Base-by-base conservation (phyloP, 2,113 vertebrate species). In the Spea bombifrons region DNA sequence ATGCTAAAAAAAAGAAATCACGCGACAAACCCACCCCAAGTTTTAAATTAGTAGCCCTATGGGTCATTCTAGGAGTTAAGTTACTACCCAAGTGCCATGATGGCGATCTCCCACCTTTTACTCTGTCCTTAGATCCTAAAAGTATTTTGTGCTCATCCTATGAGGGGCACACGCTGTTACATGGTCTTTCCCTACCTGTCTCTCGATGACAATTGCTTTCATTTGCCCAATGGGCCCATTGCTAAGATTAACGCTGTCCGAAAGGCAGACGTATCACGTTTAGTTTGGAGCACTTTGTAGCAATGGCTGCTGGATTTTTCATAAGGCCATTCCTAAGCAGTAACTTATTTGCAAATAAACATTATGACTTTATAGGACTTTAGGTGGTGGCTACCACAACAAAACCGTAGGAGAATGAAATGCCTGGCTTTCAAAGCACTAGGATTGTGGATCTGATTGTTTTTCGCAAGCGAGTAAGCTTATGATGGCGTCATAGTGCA, bases 171-270 rank as follows among this genome's bases (percentile, higher is more conserved):
- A 12, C 47, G 50, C 66, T 76, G 75, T 76, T 69, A 76, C 52
- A 69, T n/a, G 57, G 44, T 10, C 66, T 16, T 45, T 57, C 17
- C 84, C 82, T 79, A 81, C 68, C 61, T 15, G 15, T 9, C 30
- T 30, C 30, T 30, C 30, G 30, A 30, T 30, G 30, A 30, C 30
- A 30, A 30, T 30, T 30, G 30, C 30, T 30, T 30, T 30, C 30
- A 30, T 30, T 30, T 30, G 30, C 30, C 30, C 30, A 30, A 30
- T 30, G 30, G 30, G 30, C 30, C 30, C 30, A 30, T 30, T 30
- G 30, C 30, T 30, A 30, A 30, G 30, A 30, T 30, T 30, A 30
- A 30, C 30, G 30, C 30, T 30, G 30, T 30, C 30, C 2, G 30
- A 30, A 30, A 30, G 30, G 30, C 30, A 30, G 30, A 30, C 30